Conservation (phyloP, 2,113 vertebrate species). For the Xiphophorus couchianus region DNA sequence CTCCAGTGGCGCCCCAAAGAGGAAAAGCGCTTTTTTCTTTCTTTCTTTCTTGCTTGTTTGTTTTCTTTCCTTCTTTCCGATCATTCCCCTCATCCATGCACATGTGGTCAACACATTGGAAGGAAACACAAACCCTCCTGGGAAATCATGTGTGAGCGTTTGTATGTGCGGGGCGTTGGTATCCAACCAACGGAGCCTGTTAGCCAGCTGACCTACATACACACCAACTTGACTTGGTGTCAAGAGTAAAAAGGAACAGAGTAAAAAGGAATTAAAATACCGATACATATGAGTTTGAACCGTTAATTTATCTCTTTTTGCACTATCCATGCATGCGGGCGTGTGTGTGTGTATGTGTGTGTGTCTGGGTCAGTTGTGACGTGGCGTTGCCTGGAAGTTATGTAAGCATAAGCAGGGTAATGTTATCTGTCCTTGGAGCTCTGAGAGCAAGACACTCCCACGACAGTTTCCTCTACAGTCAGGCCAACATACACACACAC, state of each 20-base stretch:
- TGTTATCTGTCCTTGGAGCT: constrained; percentile 75
- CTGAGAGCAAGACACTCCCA: constrained; percentile 66
- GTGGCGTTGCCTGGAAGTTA: constrained; percentile 79
- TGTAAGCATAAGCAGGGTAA: constrained; percentile 75
- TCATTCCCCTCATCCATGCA: constrained; percentile 28
- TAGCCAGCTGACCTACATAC: constrained; percentile 69
- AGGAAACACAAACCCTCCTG: constrained; percentile 68
- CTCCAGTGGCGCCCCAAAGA: neutral
- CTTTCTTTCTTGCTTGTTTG: no score
- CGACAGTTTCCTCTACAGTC: constrained; percentile 59
- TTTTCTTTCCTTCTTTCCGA: constrained; percentile 10
- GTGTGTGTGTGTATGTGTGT: constrained; percentile 16
- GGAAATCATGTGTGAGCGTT: constrained; percentile 45
- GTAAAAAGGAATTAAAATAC: neutral
- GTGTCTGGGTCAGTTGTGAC: constrained; percentile 67
- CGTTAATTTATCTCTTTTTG: constrained; percentile 1
- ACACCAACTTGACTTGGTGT: constrained; percentile 36
- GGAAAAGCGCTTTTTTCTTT: constrained; percentile 19
- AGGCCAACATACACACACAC: constrained; percentile 31
- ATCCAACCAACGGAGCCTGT: constrained; percentile 52
- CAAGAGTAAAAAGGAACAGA: neutral
- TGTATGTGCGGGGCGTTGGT: constrained; percentile 36
- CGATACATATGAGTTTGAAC: neutral
- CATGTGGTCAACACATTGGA: constrained; percentile 76
- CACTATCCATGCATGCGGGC: constrained; percentile 11